Percentiles rank a stretch among this genome's conserved stretches.
phyloP scores from a whole-genome alignment of 2,888 invertebrate species.

The Noctua pronuba region DNA sequence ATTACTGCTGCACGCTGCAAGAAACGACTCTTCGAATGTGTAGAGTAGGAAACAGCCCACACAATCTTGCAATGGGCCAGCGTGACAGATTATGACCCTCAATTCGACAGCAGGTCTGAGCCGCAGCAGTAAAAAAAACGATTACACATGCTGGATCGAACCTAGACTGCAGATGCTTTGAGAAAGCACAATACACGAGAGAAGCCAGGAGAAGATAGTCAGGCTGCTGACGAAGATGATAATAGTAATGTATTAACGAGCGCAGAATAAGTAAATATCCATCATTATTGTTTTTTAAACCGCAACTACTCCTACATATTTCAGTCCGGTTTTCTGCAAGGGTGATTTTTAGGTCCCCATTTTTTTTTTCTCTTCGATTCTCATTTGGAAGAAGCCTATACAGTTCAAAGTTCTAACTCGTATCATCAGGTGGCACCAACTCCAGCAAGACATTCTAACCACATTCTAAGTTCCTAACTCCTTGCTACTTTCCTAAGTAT shows the following conservation, averaged over 20 bases:
- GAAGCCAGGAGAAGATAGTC: not conserved
- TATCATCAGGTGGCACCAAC: conserved; percentile 8
- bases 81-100: not conserved
- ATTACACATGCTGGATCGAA: no score
- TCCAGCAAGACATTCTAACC: not conserved
- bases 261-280: not conserved
- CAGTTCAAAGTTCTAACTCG: not conserved
- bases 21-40: not conserved
- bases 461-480: not conserved
- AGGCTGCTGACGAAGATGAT: not conserved
- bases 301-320: not conserved
- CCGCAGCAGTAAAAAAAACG: not conserved
- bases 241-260: not conserved
- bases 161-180: no score
- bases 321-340: not conserved
- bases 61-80: not conserved
- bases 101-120: not conserved
- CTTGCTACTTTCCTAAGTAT: conserved; percentile 19
- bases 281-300: not conserved
- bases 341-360: not conserved
- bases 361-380: not conserved
- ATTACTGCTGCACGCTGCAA: not conserved
- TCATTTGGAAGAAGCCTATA: no score
- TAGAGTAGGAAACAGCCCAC: not conserved
- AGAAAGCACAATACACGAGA: not conserved